Evolutionary conservation across 2,888 invertebrate genomes (phyloP).

Genomic region (Rhamphomyia laevipes): DNA sequence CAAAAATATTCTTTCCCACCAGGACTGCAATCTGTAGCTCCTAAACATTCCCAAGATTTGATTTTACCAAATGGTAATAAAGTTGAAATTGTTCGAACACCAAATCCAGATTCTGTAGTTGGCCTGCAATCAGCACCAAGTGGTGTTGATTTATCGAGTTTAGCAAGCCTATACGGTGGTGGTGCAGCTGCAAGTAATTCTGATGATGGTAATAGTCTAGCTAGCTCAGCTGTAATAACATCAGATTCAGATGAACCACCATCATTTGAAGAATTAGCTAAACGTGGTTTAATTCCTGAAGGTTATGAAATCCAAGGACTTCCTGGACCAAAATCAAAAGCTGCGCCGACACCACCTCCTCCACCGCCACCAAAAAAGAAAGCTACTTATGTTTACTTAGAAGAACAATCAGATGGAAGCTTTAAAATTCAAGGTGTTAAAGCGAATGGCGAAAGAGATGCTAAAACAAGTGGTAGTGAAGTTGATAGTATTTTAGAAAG

Average conservation of each 20-base stretch:
- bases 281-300: slow-evolving; percentile 60
- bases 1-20: neutral
- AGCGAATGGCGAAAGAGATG: slow-evolving; percentile 58
- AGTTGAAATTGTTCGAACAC: slow-evolving; percentile 57
- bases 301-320: slow-evolving; percentile 72
- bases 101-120: slow-evolving; percentile 49
- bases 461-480: slow-evolving; percentile 55
- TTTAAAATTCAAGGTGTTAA: slow-evolving; percentile 77
- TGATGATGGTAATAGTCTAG: slow-evolving; percentile 30
- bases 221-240: slow-evolving; percentile 36
- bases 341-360: slow-evolving; percentile 39
- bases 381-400: slow-evolving; percentile 74
- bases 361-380: slow-evolving; percentile 57
- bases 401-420: slow-evolving; percentile 75
- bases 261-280: slow-evolving; percentile 65
- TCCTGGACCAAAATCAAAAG: slow-evolving; percentile 62
- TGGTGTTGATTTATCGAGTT: slow-evolving; percentile 29
- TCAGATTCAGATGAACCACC: slow-evolving; percentile 50
- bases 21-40: slow-evolving; percentile 25
- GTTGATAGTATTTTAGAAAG: slow-evolving; percentile 69
- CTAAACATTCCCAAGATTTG: slow-evolving; percentile 49
- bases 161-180: slow-evolving; percentile 31
- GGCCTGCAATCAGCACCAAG: slow-evolving; percentile 28
- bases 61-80: slow-evolving; percentile 61
- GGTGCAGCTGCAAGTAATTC: slow-evolving; percentile 23